Evolutionary conservation across 2,797 vertebrate genomes (phyloP).

Genomic region (Anas acuta): DNA sequence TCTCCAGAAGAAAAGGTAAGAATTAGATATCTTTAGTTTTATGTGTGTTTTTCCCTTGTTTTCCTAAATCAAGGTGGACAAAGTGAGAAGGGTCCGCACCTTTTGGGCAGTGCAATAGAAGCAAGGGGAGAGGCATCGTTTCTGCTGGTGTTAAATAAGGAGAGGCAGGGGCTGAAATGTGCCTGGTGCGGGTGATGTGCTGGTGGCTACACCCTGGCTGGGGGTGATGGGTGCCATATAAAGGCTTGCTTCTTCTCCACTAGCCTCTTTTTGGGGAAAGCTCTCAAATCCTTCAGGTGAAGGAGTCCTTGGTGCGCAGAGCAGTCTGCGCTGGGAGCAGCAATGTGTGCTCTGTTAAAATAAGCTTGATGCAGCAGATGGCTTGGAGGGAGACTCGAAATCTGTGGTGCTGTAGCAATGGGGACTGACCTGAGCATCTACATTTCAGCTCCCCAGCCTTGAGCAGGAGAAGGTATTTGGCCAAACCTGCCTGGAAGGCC

Average conservation of each 20-base stretch:
- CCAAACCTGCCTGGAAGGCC: background rate
- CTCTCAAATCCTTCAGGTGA: rapidly evolving
- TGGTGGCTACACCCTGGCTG: background rate
- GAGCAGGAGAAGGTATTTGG: background rate
- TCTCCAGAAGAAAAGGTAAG: background rate
- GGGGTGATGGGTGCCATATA: rapidly evolving
- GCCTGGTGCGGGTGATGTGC: rapidly evolving
- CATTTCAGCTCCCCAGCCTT: background rate
- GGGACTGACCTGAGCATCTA: background rate
- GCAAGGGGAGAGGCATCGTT: background rate
- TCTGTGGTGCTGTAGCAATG: rapidly evolving
- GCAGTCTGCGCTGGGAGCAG: background rate
- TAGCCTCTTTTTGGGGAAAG: background rate
- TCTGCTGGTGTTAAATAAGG: background rate
- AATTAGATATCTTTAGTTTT: rapidly evolving
- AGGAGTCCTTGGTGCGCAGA: background rate
- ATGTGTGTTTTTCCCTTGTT: rapidly evolving
- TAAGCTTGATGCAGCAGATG: rapidly evolving
- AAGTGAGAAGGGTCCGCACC: rapidly evolving
- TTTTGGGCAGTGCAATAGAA: background rate
- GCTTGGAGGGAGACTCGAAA: background rate
- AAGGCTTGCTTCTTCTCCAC: background rate
- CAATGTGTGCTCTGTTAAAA: background rate
- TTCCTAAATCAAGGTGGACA: background rate
- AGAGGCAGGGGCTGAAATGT: background rate